These are phyloP conservation scores for Ovis aries DNA, from an alignment of 2,113 vertebrate species.

Conservation along the genomic window ARS-UI_Ramb_v3.0 NC_056054.1:273852501-273853000, in stretches of 20 bases:
- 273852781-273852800: not conserved
- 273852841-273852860: not conserved
- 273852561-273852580: not conserved
- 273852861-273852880: not conserved
- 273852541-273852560: not conserved
- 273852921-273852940: not conserved
- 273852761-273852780: not conserved
- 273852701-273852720: not conserved
- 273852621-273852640: not conserved
- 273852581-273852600: not conserved
- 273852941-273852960: conserved; percentile 11
- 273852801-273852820: not conserved
- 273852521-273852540: not conserved
- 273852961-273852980: not conserved
- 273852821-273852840: not conserved
- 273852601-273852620: conserved; percentile 3
- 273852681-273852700: conserved; percentile 1
- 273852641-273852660: not conserved
- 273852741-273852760: not conserved
- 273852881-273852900: not conserved
- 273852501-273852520: not conserved
- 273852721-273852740: not conserved
- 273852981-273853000: not conserved
- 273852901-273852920: not conserved
- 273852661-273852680: not conserved